Evolutionary conservation across 2,888 invertebrate species (phyloP).

Genomic region (Gymnosoma rotundatum): DNA sequence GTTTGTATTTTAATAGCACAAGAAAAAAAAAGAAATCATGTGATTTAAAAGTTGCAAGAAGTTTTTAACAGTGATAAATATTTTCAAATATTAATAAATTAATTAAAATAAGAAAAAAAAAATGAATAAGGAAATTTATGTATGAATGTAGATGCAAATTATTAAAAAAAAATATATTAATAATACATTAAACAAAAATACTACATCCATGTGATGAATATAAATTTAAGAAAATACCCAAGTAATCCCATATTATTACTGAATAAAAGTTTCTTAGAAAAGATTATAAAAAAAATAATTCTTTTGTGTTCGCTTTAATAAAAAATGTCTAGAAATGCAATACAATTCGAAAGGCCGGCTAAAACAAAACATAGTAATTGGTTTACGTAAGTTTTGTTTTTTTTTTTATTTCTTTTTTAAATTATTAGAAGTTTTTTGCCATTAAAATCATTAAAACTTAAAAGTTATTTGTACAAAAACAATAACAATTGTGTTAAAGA

Average conservation of each 20-base stretch:
- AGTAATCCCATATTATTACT: constrained; percentile 10
- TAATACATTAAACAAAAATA: constrained; percentile 25
- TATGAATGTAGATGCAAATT: background rate
- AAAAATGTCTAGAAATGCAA: constrained; percentile 62
- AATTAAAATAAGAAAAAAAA: no score
- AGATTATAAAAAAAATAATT: constrained; percentile 12
- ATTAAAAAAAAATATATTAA: background rate
- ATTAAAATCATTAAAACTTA: background rate
- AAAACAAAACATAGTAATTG: constrained; percentile 81
- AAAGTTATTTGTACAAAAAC: background rate
- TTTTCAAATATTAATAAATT: background rate
- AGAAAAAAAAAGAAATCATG: constrained; percentile 1
- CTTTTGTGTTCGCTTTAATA: constrained; percentile 36
- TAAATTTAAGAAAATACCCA: constrained; percentile 34
- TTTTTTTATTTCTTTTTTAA: background rate
- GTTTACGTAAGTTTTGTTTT: constrained; percentile 80
- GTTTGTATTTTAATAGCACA: background rate
- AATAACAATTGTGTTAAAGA: background rate
- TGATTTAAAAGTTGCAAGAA: background rate
- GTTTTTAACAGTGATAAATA: background rate
- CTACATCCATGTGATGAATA: background rate
- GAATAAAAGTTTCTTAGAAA: constrained; percentile 20
- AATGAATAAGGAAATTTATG: constrained; percentile 2
- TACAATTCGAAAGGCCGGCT: constrained; percentile 68
- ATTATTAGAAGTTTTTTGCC: constrained; percentile 47